phyloP scores from a whole-genome alignment of 2,113 vertebrate genomes.

The Limnothrissa miodon region DNA sequence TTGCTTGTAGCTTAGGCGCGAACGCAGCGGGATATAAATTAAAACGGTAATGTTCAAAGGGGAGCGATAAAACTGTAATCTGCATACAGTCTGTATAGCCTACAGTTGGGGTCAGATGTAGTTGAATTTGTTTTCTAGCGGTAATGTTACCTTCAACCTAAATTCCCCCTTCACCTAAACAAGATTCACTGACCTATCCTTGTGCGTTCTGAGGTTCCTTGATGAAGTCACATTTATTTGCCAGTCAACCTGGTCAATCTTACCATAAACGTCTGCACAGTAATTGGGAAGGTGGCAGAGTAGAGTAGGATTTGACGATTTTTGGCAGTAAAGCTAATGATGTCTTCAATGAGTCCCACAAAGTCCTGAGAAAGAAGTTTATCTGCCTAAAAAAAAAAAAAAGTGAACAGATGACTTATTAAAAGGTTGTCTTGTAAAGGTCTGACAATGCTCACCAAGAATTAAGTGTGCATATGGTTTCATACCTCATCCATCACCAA shows the following conservation, averaged over 20 bases:
- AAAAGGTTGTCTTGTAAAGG: background rate
- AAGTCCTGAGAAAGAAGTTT: slow-evolving; percentile 81
- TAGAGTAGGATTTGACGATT: slow-evolving; percentile 77
- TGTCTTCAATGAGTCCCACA: slow-evolving; percentile 76
- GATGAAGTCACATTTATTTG: too few relatives aligned
- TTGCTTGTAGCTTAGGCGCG: too few relatives aligned
- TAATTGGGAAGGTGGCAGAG: slow-evolving; percentile 79
- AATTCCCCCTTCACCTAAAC: too few relatives aligned
- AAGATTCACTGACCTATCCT: too few relatives aligned
- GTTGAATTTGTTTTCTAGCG: too few relatives aligned
- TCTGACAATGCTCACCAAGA: background rate
- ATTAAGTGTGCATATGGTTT: background rate
- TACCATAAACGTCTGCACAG: slow-evolving; percentile 80
- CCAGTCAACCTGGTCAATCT: slow-evolving; percentile 36
- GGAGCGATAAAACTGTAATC: too few relatives aligned
- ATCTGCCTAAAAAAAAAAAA: slow-evolving; percentile 65
- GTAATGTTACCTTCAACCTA: too few relatives aligned
- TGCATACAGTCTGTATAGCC: too few relatives aligned
- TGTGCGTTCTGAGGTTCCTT: too few relatives aligned
- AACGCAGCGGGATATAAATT: too few relatives aligned
- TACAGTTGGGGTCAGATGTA: too few relatives aligned
- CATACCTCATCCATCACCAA: slow-evolving; percentile 80
- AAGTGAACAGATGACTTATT: background rate
- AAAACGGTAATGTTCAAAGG: too few relatives aligned
- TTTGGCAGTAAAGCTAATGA: slow-evolving; percentile 77